Base-by-base conservation (phyloP, 2,113 vertebrate genomes). In the Oxyura jamaicensis region DNA sequence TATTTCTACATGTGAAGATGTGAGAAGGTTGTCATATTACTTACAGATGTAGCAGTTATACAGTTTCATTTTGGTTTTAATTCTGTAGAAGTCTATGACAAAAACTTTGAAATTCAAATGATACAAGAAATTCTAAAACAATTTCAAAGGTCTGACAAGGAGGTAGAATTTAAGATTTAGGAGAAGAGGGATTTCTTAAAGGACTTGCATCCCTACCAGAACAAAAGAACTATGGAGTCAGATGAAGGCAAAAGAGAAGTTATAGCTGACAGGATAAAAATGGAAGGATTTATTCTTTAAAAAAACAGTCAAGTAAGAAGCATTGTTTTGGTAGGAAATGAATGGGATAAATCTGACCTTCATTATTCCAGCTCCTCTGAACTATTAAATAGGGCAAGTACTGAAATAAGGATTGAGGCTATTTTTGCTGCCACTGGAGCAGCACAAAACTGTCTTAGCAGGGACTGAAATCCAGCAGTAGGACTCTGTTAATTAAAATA, bases 401-500 rank as follows among this genome's bases (percentile, higher is more conserved):
- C n/a, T 88, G 86, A 93, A 94, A 88, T 60, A 95, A 67, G 68
- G 56, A 86, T 78, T 97, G 83, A 72, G 48, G 76, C 52, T 86
- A 83, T 93, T 93, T 95, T 91, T 92, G 56, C 76, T 93, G 86
- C 42, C 88, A 84, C 35, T 92, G 90, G 39, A 86, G 88, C 80
- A 90, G 73, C 66, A 86, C 59, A 96, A 86, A 95, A 73, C 28
- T 84, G n/a, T 58, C 66, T 91, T 84, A 82, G 52, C 60, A 17
- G 62, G 76, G 48, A 82, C 71, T 82, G 50, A 93, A 50, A 82
- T 92, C 39, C 66, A 95, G 69, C 83, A 6, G 0, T 73, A 95
- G 73, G 74, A 89, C 66, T 90, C 62, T 91, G 63, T 67, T 96
- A 91, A 96, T 97, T 95, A 93, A 92, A 96, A 94, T 88, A 94